phyloP scores from a whole-genome alignment of 23 tunicate species.

The Corella eumyota region DNA sequence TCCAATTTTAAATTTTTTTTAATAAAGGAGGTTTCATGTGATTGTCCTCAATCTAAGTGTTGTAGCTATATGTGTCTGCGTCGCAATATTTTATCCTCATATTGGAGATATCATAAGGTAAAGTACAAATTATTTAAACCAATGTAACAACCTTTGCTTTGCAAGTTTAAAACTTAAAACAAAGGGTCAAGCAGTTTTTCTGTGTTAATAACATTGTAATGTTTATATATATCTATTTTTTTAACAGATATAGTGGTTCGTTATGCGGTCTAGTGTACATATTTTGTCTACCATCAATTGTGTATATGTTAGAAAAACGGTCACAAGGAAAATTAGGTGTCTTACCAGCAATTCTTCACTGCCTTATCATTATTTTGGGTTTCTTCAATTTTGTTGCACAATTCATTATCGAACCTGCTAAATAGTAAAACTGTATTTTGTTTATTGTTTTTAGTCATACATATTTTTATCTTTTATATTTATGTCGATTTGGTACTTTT shows the following conservation, averaged over 20 bases:
- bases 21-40: slow-evolving; percentile 45
- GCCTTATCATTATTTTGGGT: slow-evolving; percentile 52
- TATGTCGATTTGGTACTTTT: too few relatives aligned
- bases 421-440: neutral
- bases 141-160: too few relatives aligned
- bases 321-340: slow-evolving; percentile 13
- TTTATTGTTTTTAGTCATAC: too few relatives aligned
- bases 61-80: slow-evolving; percentile 37
- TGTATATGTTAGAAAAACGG: slow-evolving; percentile 40
- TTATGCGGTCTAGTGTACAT: slow-evolving; percentile 86
- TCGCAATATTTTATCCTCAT: slow-evolving; percentile 87
- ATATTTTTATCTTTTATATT: too few relatives aligned
- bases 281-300: slow-evolving; percentile 61
- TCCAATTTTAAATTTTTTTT: too few relatives aligned
- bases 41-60: slow-evolving; percentile 30
- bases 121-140: too few relatives aligned
- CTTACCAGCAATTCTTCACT: slow-evolving; percentile 25
- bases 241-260: slow-evolving; percentile 68
- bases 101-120: slow-evolving; percentile 83
- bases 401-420: slow-evolving; percentile 52
- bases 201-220: too few relatives aligned
- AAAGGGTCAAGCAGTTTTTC: too few relatives aligned
- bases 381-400: slow-evolving; percentile 68
- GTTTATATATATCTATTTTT: too few relatives aligned
- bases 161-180: too few relatives aligned